Evolutionary conservation across 2,113 vertebrate species (phyloP), one percentile per base, ranked within the genome.

Genomic region (Misgurnus anguillicaudatus): DNA sequence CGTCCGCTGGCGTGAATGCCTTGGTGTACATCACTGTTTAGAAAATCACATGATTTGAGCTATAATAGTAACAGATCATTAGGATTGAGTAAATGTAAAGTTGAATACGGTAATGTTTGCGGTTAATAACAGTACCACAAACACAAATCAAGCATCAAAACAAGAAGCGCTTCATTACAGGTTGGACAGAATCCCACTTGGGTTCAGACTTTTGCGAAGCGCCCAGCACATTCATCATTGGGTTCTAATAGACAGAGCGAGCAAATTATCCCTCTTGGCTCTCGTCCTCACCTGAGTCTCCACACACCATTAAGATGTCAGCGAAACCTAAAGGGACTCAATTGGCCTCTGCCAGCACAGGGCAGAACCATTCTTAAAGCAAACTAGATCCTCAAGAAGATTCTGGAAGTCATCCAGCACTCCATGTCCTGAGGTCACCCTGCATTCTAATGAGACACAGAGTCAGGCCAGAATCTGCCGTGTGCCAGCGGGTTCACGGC

Each of bases 371-470:
- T 71, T 66, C 60, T 76, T 58, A 38, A 9, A 62, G 64, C 55
- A 39, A 68, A 78, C n/a, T 16, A 61, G 65, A 74, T 47, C 21
- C 55, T 58, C 45, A 11, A 11, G 57, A 60, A 61, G 51, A 17
- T 48, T 61, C 67, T 79, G 77, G 77, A 79, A 19, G 55, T 39
- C 17, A 17, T 79, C 69, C 78, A 67, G 62, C 31, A 42, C 73
- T 60, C 58, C 41, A 62, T 80, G 82, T 83, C 77, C 82, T 57
- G 68, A 74, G 77, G 77, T 83, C 66, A 83, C 82, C 75, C 78
- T 45, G 78, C 67, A 71, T 83, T 76, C 74, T 71, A 76, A 80
- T 80, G 53, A 80, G 72, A 58, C 7, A 19, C 73, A 9, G 17
- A 13, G 68, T 24, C 57, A 64, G 53, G 66, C 47, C 45, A 64